Percentiles rank a stretch among this genome's conserved stretches.
phyloP scores from a whole-genome alignment of 2,888 invertebrate species.

The Chironomus tentans region DNA sequence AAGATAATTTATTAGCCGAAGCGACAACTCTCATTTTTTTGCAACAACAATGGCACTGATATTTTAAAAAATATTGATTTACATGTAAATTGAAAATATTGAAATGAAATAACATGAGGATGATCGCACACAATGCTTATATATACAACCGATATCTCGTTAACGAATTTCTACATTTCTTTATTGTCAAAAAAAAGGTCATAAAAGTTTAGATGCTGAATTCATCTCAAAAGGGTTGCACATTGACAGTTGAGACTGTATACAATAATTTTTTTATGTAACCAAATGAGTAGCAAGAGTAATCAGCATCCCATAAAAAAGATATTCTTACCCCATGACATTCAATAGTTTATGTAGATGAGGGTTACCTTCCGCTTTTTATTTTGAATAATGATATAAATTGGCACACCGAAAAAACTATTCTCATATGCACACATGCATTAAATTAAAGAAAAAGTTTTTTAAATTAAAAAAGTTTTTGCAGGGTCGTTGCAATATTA shows the following conservation, averaged over 20 bases:
- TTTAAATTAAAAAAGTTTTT: too few relatives aligned
- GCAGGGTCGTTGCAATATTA: not conserved
- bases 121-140: not conserved
- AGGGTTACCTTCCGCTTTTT: not conserved
- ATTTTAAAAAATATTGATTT: conserved; percentile 17
- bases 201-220: not conserved
- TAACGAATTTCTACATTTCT: not conserved
- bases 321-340: not conserved
- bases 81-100: conserved; percentile 5
- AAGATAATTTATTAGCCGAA: conserved; percentile 21
- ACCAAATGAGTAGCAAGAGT: conserved; percentile 25
- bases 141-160: conserved; percentile 13
- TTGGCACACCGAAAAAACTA: not conserved
- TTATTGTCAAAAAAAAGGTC: conserved; percentile 8
- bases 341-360: conserved; percentile 18
- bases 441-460: not conserved
- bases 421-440: not conserved
- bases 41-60: too few relatives aligned
- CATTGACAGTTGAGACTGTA: conserved; percentile 8
- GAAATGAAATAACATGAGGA: not conserved
- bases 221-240: conserved; percentile 10
- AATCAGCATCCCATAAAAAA: conserved; percentile 15
- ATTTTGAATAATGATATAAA: too few relatives aligned
- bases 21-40: not conserved
- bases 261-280: conserved; percentile 2